Evolutionary conservation across 2,113 vertebrate genomes (phyloP).

Genomic region (Nettapus auritus): DNA sequence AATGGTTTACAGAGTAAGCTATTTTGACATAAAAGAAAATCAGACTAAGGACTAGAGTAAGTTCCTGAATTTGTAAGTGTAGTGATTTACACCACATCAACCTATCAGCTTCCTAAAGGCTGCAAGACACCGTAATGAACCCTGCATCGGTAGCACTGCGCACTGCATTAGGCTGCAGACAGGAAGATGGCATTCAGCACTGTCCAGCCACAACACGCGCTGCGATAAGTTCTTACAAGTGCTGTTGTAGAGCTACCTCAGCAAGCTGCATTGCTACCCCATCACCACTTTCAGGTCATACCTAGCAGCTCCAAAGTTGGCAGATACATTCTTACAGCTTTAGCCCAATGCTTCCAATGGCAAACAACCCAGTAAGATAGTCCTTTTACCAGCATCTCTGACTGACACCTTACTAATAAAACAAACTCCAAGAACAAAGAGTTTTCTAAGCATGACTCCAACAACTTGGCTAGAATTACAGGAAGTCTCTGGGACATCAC

Average conservation of each 20-base stretch:
- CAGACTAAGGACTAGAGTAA: neutral
- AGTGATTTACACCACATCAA: neutral
- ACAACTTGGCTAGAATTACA: neutral
- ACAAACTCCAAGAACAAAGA: neutral
- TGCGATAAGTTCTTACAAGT: accelerated
- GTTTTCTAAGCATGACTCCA: neutral
- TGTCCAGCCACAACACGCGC: neutral
- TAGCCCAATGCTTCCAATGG: neutral
- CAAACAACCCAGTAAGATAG: neutral
- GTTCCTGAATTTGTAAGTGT: neutral
- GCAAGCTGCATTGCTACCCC: neutral
- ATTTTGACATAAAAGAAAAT: neutral
- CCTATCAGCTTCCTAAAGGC: neutral
- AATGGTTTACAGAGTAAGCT: neutral
- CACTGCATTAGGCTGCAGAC: neutral
- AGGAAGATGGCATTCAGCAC: neutral
- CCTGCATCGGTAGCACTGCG: neutral
- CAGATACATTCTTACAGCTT: neutral
- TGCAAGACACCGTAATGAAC: neutral
- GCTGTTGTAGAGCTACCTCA: neutral
- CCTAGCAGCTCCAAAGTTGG: neutral
- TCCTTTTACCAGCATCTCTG: neutral
- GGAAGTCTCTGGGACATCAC: neutral
- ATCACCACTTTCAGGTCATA: neutral
- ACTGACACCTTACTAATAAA: neutral